These are phyloP conservation scores for Dinomys branickii DNA, from an alignment of 2,113 vertebrate genomes.

Conservation along the genomic window DNA sequence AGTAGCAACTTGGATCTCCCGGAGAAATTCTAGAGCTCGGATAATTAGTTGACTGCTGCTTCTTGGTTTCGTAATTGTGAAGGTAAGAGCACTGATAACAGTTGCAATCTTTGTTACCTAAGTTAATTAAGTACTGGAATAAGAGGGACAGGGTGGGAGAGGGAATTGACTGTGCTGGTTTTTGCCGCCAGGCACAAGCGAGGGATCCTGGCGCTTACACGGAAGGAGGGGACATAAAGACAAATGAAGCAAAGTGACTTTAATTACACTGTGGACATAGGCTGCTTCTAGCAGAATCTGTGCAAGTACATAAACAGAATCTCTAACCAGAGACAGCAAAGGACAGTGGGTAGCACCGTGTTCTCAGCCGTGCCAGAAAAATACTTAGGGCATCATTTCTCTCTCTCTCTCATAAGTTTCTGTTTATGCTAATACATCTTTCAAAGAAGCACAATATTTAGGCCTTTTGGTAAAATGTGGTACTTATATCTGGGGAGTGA, in stretches of 20 bases:
- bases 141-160: slow-evolving; percentile 36
- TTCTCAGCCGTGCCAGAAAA: not conserved
- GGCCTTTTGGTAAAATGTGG: not conserved
- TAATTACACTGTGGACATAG: slow-evolving; percentile 16
- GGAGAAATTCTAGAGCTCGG: slow-evolving; percentile 34
- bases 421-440: not conserved
- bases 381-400: not conserved
- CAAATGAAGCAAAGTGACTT: slow-evolving; percentile 34
- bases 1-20: slow-evolving; percentile 6
- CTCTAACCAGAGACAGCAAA: not conserved
- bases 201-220: not conserved
- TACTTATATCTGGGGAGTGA: not conserved
- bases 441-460: not conserved
- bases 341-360: not conserved
- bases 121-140: slow-evolving; percentile 63
- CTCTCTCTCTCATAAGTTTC: not conserved
- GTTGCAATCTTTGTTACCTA: slow-evolving; percentile 36
- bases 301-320: not conserved
- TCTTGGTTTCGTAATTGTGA: slow-evolving; percentile 51
- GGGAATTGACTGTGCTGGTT: slow-evolving; percentile 27
- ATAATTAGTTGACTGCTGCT: slow-evolving; percentile 60
- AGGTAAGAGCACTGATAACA: slow-evolving; percentile 31
- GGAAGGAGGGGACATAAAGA: slow-evolving; percentile 2
- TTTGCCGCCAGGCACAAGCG: slow-evolving; percentile 49
- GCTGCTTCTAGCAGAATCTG: slow-evolving; percentile 1